These are phyloP conservation scores for Trachelus tabidus DNA, from an alignment of 2,888 invertebrate genomes.

Conservation along the genomic window DNA sequence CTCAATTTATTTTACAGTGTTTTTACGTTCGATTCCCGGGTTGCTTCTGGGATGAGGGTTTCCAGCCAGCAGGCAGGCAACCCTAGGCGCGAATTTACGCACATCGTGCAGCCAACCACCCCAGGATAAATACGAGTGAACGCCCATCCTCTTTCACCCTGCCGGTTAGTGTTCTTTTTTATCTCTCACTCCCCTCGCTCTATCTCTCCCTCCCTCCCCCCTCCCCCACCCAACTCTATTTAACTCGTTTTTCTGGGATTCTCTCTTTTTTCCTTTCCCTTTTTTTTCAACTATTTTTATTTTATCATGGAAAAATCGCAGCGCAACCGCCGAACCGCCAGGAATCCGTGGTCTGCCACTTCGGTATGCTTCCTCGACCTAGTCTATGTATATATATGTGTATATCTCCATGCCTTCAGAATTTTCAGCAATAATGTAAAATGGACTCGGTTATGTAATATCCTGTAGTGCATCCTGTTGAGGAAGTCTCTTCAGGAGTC, in stretches of 20 bases:
- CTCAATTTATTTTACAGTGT: slow-evolving; percentile 20
- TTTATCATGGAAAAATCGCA: background rate
- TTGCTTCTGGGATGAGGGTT: background rate
- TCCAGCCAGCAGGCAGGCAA: background rate
- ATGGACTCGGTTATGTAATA: slow-evolving; percentile 47
- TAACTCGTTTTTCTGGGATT: background rate
- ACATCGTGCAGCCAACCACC: background rate
- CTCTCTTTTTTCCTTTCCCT: background rate
- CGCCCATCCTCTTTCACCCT: slow-evolving; percentile 2
- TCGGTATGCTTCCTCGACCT: background rate
- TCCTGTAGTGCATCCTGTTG: slow-evolving; percentile 28
- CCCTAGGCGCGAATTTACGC: background rate
- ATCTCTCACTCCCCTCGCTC: background rate
- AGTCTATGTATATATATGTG: background rate
- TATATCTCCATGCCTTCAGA: background rate
- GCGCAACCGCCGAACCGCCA: background rate
- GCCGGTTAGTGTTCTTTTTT: background rate
- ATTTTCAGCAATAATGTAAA: slow-evolving; percentile 34
- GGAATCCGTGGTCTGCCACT: background rate
- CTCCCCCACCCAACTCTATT: background rate
- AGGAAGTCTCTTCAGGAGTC: slow-evolving; percentile 19
- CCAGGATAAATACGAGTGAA: background rate
- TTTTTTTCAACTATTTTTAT: background rate
- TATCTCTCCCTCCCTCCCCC: background rate
- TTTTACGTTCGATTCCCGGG: slow-evolving; percentile 19